Percentiles rank a stretch among this genome's conserved stretches.
Evolutionary conservation across 2,113 vertebrate species (phyloP).

Genomic region (Labeo rohita): DNA sequence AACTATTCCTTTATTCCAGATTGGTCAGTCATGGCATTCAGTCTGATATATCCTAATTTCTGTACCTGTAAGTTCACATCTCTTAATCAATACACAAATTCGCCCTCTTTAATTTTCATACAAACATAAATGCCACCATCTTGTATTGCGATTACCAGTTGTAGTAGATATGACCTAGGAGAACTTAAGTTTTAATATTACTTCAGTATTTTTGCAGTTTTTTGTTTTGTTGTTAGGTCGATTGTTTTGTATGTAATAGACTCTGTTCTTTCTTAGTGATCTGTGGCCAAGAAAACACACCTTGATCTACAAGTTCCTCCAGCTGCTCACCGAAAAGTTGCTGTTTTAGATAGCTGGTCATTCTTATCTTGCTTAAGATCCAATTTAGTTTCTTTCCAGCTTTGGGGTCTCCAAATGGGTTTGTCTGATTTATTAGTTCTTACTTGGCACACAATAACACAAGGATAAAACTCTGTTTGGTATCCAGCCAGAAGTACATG

Average conservation of each 20-base stretch:
- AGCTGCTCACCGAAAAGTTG: neutral
- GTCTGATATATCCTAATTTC: neutral
- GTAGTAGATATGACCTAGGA: neutral
- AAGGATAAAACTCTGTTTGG: neutral
- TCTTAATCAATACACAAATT: neutral
- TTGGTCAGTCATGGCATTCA: neutral
- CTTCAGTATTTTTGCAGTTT: neutral
- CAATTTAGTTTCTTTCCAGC: constrained; percentile 35
- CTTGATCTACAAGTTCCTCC: neutral
- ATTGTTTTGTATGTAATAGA: neutral
- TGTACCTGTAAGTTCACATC: neutral
- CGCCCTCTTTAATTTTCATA: neutral
- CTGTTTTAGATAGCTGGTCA: neutral
- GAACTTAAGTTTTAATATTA: neutral
- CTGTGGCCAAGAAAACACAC: constrained; percentile 15
- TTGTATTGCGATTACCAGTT: neutral
- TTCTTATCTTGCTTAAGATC: constrained; percentile 31
- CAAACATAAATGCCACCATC: neutral
- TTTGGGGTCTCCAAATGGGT: constrained; percentile 19
- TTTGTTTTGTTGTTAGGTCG: neutral
- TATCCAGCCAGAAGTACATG: constrained; percentile 7
- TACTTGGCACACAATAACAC: neutral
- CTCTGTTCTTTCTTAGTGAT: neutral
- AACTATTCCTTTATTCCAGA: neutral
- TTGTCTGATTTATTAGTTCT: constrained; percentile 24